These are phyloP conservation scores for Drosophila teissieri DNA, from an alignment of 1,140 invertebrate genomes.

Conservation along the genomic window DNA sequence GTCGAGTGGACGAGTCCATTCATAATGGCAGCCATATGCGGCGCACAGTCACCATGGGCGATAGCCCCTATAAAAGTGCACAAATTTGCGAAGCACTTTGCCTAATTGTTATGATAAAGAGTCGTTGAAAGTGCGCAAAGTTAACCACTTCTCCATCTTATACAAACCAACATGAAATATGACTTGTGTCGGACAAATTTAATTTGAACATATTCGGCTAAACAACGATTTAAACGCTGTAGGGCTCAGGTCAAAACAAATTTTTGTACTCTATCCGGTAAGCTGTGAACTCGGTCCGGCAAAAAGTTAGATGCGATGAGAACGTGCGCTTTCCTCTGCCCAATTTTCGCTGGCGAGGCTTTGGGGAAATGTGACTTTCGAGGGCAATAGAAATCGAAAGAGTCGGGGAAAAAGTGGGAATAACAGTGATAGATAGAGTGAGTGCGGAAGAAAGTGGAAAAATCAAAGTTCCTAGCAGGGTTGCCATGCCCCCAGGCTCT, in stretches of 20 bases:
- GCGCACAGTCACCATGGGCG: conserved; percentile 34
- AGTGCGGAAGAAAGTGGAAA: neutral
- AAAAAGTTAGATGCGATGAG: conserved; percentile 11
- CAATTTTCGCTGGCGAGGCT: conserved; percentile 3
- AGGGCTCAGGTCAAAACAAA: neutral
- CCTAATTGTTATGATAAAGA: conserved; percentile 63
- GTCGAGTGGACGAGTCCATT: conserved; percentile 25
- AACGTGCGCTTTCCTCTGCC: neutral
- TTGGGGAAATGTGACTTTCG: conserved; percentile 29
- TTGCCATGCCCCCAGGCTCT: conserved; percentile 11
- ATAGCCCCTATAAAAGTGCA: conserved; percentile 53
- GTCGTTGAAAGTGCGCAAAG: conserved; percentile 25
- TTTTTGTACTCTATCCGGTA: neutral
- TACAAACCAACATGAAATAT: neutral
- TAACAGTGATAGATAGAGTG: neutral
- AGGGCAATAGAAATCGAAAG: conserved; percentile 24
- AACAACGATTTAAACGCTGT: neutral
- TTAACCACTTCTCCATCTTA: neutral
- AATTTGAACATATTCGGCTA: neutral
- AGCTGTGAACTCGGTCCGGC: neutral
- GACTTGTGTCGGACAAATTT: neutral
- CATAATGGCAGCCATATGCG: conserved; percentile 33
- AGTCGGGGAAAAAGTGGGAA: neutral
- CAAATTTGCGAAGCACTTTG: conserved; percentile 63
- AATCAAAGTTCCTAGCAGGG: conserved; percentile 21